Evolutionary conservation across 2,888 invertebrate genomes (phyloP).

Genomic region (Aelia acuminata): DNA sequence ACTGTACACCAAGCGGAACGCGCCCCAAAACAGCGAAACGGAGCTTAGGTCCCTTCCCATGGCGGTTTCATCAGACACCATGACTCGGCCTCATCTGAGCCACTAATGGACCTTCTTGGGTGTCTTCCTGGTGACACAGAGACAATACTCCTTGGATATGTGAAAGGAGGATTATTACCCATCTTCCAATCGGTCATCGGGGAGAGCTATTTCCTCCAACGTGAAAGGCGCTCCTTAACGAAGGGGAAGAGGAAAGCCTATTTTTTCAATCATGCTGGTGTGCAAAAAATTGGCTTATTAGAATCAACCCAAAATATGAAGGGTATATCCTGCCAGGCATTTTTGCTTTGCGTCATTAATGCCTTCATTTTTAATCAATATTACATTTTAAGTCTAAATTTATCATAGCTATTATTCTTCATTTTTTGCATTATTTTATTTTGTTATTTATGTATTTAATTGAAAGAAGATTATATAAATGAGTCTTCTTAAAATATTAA

Average conservation of each 20-base stretch:
- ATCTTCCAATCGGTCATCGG: neutral
- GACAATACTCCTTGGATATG: slow-evolving; percentile 17
- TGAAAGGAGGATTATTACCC: slow-evolving; percentile 17
- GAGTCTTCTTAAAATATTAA: too few species aligned
- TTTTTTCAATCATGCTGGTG: neutral
- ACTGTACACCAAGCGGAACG: neutral
- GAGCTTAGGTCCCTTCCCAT: slow-evolving; percentile 10
- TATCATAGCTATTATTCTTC: too few species aligned
- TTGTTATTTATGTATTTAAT: too few species aligned
- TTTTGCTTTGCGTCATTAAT: too few species aligned
- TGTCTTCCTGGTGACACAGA: slow-evolving; percentile 38
- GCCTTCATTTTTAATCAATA: too few species aligned
- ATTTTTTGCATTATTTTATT: too few species aligned
- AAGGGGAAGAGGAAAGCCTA: neutral
- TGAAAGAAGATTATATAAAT: too few species aligned
- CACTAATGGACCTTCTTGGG: slow-evolving; percentile 26
- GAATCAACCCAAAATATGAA: neutral
- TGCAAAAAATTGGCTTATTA: neutral
- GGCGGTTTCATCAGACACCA: slow-evolving; percentile 13
- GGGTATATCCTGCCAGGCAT: too few species aligned
- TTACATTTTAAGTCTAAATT: too few species aligned
- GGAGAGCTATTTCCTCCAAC: neutral
- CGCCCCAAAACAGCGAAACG: neutral
- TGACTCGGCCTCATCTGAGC: neutral
- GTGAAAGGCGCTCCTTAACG: neutral